Percentiles rank a stretch among this genome's conserved stretches.
These are phyloP conservation scores for Metallyticus violacea DNA, from an alignment of 2,888 invertebrate species.

Conservation along the genomic window DNA sequence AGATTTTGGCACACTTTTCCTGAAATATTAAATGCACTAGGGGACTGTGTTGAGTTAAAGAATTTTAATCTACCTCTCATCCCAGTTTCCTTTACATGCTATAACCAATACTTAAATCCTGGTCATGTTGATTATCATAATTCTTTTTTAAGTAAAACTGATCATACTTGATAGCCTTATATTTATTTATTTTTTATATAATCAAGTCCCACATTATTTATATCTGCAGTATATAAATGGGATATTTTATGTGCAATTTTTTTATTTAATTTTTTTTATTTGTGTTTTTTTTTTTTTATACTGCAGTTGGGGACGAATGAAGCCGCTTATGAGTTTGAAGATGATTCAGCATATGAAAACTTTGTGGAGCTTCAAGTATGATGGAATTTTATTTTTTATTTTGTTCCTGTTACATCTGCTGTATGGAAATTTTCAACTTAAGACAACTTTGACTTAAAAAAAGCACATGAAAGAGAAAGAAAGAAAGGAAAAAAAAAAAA, in stretches of 20 bases:
- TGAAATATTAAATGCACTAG: neutral
- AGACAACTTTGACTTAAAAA: neutral
- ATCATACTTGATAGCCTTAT: neutral
- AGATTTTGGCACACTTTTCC: neutral
- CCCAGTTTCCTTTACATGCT: neutral
- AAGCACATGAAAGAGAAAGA: neutral
- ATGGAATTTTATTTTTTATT: conserved; percentile 14
- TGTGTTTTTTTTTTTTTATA: conserved; percentile 16
- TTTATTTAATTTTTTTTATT: conserved; percentile 14
- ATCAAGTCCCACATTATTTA: neutral
- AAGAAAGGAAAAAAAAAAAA: neutral
- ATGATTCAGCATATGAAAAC: conserved; percentile 10
- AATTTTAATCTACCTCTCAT: neutral
- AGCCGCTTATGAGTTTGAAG: conserved; percentile 7
- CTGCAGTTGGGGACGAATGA: conserved; percentile 16
- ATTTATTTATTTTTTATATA: neutral
- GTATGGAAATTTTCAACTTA: neutral
- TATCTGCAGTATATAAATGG: neutral
- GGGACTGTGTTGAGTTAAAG: neutral
- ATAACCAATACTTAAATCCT: neutral
- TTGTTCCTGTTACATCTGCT: conserved; percentile 9
- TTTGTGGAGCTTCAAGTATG: conserved; percentile 8
- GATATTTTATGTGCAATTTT: neutral
- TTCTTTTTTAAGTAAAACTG: conserved; percentile 5
- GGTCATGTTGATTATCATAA: neutral